A percentile compares a stretch with the other conserved stretches of the same genome.
Conservation (phyloP, 2,113 vertebrate genomes). For the Pollimyrus isidori region DNA sequence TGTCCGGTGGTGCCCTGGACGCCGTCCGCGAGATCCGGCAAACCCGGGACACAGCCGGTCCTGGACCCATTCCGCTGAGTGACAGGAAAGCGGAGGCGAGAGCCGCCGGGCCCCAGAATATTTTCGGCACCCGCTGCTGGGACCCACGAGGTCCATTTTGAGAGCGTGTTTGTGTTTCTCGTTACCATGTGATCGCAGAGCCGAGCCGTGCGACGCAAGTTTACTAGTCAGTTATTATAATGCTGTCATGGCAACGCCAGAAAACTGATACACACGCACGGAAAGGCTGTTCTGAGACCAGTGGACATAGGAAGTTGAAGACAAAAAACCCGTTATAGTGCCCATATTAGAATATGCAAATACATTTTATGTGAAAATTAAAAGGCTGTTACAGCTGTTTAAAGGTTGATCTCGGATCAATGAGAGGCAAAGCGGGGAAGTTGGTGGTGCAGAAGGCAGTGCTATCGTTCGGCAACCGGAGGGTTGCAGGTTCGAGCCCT, state of each 20-base stretch:
- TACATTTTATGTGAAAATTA: not conserved
- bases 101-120: not conserved
- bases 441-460: too few species aligned
- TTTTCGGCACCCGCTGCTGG: not conserved
- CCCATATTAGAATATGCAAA: not conserved
- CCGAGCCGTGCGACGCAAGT: not conserved
- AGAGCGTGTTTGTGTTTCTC: not conserved
- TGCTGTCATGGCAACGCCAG: not conserved
- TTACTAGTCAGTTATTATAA: not conserved
- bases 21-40: not conserved
- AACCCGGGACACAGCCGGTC: not conserved
- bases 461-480: too few species aligned
- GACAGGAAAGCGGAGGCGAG: not conserved
- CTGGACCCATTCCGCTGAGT: not conserved
- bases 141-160: not conserved
- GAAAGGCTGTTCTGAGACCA: not conserved
- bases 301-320: not conserved
- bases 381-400: too few species aligned
- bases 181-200: not conserved
- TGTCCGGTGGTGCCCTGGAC: not conserved
- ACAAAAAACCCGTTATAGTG: not conserved
- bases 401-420: not conserved
- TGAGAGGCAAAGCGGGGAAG: too few species aligned
- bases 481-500: too few species aligned
- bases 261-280: not conserved